Conservation (phyloP, 1,140 invertebrate genomes). For the Mycetomoellerius zeteki region DNA sequence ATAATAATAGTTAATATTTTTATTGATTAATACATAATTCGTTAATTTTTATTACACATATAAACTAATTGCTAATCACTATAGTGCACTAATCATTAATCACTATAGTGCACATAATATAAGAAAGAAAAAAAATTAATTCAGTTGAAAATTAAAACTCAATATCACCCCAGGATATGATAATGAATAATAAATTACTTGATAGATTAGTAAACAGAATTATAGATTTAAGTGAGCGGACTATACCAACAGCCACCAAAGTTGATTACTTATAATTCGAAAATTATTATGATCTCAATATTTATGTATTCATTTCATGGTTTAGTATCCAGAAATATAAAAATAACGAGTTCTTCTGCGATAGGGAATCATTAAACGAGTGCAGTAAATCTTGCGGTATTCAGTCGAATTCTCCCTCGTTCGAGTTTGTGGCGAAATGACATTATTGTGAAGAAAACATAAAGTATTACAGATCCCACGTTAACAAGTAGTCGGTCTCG, state of each 20-base stretch:
- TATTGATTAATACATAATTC: background rate
- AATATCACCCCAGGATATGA: background rate
- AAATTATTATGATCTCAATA: background rate
- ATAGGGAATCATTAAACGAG: constrained; percentile 15
- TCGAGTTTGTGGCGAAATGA: background rate
- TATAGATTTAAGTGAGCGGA: background rate
- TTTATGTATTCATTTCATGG: background rate
- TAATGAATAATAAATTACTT: background rate
- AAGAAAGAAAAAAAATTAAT: background rate
- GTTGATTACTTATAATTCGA: background rate
- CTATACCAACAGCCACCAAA: background rate
- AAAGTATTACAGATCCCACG: constrained; percentile 17
- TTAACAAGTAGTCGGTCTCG: constrained; percentile 44
- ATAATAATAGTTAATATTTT: background rate
- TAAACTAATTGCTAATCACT: too few relatives aligned
- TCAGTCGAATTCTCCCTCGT: background rate
- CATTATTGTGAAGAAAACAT: background rate
- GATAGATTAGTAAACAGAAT: background rate
- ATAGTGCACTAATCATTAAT: background rate
- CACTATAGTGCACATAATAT: background rate
- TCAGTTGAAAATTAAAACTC: background rate
- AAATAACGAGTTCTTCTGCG: background rate
- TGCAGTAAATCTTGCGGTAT: background rate
- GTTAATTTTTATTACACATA: background rate
- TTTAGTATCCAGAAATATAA: background rate